A percentile compares a stretch with the other conserved stretches of the same genome.
Evolutionary conservation across 2,888 invertebrate species (phyloP).

Genomic region (Spodoptera exigua): DNA sequence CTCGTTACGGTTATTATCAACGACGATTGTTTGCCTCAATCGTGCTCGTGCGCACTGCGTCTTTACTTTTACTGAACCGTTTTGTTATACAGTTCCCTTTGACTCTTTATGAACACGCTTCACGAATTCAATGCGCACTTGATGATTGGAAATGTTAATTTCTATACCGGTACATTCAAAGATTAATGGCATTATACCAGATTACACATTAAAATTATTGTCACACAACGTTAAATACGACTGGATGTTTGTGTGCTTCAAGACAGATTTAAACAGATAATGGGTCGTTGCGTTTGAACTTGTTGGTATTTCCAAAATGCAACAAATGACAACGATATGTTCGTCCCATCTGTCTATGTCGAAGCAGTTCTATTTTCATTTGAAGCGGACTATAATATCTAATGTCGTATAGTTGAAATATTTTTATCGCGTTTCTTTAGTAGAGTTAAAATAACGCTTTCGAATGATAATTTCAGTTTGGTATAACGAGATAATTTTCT

Average conservation of each 20-base stretch:
- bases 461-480: conserved; percentile 17
- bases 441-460: conserved; percentile 13
- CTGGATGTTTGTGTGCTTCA: conserved; percentile 26
- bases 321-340: conserved; percentile 66
- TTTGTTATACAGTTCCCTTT: conserved; percentile 74
- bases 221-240: conserved; percentile 31
- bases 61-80: conserved; percentile 68
- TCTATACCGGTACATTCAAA: conserved; percentile 44
- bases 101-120: conserved; percentile 53
- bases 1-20: conserved; percentile 82
- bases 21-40: conserved; percentile 76
- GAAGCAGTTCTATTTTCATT: conserved; percentile 56
- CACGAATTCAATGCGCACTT: conserved; percentile 45
- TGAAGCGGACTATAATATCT: conserved; percentile 47
- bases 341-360: conserved; percentile 48
- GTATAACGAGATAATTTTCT: conserved; percentile 15
- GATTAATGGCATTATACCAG: conserved; percentile 24
- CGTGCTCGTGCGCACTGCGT: conserved; percentile 73
- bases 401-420: conserved; percentile 32
- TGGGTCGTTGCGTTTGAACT: conserved; percentile 48
- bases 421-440: conserved; percentile 37
- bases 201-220: conserved; percentile 21
- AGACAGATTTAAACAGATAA: conserved; percentile 49
- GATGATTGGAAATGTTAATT: conserved; percentile 55
- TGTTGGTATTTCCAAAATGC: conserved; percentile 60